Percentiles rank a stretch among this genome's conserved stretches.
Conservation (phyloP, 2,797 vertebrate species). For the Myoxocephalus aenaeus region DNA sequence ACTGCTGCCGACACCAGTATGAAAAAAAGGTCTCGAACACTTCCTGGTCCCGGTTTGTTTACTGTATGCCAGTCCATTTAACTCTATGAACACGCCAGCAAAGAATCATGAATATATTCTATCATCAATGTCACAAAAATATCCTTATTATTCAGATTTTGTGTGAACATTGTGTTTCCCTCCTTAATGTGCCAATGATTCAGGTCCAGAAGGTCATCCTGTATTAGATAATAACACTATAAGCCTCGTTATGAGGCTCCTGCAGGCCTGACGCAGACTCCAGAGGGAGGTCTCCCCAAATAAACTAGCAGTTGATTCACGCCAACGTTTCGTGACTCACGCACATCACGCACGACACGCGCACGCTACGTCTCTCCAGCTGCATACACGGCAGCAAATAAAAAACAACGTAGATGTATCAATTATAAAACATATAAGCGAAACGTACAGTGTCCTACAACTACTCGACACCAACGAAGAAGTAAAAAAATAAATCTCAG, state of each 20-base stretch:
- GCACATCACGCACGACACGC: constrained; percentile 3
- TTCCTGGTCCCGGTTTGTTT: neutral
- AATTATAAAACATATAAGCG: neutral
- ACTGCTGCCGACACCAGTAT: neutral
- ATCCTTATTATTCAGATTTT: neutral
- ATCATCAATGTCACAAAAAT: neutral
- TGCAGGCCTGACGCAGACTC: neutral
- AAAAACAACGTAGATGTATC: neutral
- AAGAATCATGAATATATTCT: neutral
- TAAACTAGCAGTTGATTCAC: too few relatives aligned
- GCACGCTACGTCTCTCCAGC: neutral
- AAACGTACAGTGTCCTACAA: neutral
- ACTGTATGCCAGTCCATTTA: neutral
- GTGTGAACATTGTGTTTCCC: neutral
- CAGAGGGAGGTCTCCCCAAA: too few relatives aligned
- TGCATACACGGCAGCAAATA: neutral
- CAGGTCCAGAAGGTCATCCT: neutral
- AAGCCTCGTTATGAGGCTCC: neutral
- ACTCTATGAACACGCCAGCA: neutral
- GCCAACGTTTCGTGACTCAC: constrained; percentile 39
- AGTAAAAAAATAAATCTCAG: neutral
- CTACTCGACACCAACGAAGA: neutral
- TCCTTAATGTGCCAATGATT: neutral
- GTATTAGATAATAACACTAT: too few relatives aligned
- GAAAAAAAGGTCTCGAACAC: neutral